Evolutionary conservation across 1,140 invertebrate species (phyloP), one percentile per base, ranked within the genome.

Genomic region (Venturia canescens): DNA sequence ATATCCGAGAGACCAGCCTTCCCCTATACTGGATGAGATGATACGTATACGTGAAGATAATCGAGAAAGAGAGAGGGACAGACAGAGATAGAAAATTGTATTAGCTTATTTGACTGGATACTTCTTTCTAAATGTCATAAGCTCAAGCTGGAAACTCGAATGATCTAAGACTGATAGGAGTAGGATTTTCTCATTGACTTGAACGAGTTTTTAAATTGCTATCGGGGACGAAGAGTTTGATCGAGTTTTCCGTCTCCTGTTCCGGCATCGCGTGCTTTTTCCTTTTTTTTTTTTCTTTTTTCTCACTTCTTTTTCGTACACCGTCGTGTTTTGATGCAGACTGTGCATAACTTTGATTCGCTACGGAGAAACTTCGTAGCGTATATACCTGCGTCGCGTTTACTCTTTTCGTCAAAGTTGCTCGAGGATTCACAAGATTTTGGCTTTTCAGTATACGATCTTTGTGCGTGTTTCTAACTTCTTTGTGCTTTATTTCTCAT

Each of bases 181-280:
- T 72, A 80, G 78, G 82, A 79, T 84, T 84, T 79, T 79, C 77
- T 82, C 67, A 79, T 80, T 82, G 74, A 38, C 23, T 27, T 57
- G 29, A n/a, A 60, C 18, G 50, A 76, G 72, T 76, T 76, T 76
- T 76, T 76, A 76, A 76, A 76, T 76, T 76, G 29, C 27, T 21
- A 76, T 76, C 53, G 23, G 72, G 16, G 50, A n/a, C n/a, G 44
- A 27, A 38, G 72, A 76, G 72, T 76, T 76, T 76, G 72, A 76
- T 76, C 26, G 72, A 76, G 72, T 76, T 76, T 76, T 34, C 23
- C 70, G 21, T 72, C 15, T 72, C 34, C n/a, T 23, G n/a, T n/a
- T 26, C 0, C 38, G 3, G 5, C 18, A 70, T 27, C n/a, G 7
- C n/a, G 27, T 18, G n/a, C 21, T 57, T 23, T 63, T 5, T 63